phyloP scores from a whole-genome alignment of 1,140 invertebrate genomes.

The Lasioglossum baleicum region DNA sequence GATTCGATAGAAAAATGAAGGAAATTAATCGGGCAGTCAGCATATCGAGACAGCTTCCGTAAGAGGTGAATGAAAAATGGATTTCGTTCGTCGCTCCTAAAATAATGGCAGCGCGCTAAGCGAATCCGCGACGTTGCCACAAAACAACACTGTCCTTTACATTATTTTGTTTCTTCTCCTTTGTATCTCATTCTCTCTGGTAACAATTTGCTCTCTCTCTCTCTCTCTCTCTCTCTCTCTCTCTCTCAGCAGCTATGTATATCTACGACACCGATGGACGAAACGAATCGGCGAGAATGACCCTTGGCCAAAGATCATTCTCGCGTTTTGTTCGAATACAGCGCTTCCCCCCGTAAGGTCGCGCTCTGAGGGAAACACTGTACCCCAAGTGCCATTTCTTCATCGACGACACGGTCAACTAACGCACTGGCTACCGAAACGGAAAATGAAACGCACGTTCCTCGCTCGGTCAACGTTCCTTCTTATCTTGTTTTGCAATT shows the following conservation, averaged over 20 bases:
- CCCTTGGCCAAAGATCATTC: conserved; percentile 18
- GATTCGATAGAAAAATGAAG: too few species aligned
- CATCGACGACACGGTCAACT: conserved; percentile 40
- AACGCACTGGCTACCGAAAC: neutral
- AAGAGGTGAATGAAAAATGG: neutral
- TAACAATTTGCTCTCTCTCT: neutral
- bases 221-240: neutral
- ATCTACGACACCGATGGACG: conserved; percentile 70
- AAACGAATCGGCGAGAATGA: conserved; percentile 58
- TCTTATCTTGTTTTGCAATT: too few species aligned
- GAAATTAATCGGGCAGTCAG: too few species aligned
- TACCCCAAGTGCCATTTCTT: conserved; percentile 33
- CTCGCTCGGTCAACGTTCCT: neutral
- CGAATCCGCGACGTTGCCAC: neutral
- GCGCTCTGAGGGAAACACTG: too few species aligned
- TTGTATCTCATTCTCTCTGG: conserved; percentile 3
- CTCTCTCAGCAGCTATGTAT: conserved; percentile 41
- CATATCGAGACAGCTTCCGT: neutral
- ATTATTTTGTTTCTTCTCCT: neutral
- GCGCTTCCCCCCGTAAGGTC: too few species aligned
- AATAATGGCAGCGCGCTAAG: conserved; percentile 3
- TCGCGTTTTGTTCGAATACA: conserved; percentile 38
- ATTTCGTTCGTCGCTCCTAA: conserved; percentile 23
- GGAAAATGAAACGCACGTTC: conserved; percentile 34
- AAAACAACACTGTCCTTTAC: conserved; percentile 32